phyloP scores from a whole-genome alignment of 1,140 invertebrate species.

The Rhopalosiphum padi region DNA sequence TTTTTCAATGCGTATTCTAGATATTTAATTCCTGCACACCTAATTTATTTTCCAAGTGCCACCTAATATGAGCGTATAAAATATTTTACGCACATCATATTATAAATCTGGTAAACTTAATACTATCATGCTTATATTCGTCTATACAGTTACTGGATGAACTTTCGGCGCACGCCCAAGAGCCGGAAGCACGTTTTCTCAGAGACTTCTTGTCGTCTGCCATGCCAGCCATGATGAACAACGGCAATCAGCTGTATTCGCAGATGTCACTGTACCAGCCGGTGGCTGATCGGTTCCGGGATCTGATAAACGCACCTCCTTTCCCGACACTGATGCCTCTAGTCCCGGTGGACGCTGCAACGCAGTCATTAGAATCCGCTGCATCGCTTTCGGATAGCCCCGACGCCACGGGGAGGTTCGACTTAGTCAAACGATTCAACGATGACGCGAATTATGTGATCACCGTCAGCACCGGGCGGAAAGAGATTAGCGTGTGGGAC shows the following conservation, averaged over 20 bases:
- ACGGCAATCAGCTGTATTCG: conserved; percentile 41
- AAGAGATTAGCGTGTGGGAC: conserved; percentile 83
- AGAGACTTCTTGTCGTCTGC: not conserved
- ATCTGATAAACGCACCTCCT: not conserved
- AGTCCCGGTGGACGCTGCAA: not conserved
- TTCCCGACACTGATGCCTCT: conserved; percentile 35
- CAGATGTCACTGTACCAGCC: conserved; percentile 31
- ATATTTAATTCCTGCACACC: not conserved
- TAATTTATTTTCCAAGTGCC: not conserved
- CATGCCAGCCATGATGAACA: conserved; percentile 37
- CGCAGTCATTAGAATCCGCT: not conserved
- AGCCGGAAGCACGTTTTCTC: conserved; percentile 18
- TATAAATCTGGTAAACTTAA: not conserved
- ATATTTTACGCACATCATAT: not conserved
- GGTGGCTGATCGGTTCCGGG: not conserved
- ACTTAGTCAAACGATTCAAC: conserved; percentile 52
- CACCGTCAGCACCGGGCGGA: conserved; percentile 74
- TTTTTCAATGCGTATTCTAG: not conserved
- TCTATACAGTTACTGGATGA: conserved; percentile 37
- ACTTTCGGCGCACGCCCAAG: not conserved
- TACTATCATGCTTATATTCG: not conserved
- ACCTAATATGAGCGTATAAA: not conserved
- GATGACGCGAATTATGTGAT: conserved; percentile 71
- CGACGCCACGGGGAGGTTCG: not conserved
- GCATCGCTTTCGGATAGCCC: not conserved